phyloP scores from a whole-genome alignment of 2,888 invertebrate species.

The Protodeltote pygarga region DNA sequence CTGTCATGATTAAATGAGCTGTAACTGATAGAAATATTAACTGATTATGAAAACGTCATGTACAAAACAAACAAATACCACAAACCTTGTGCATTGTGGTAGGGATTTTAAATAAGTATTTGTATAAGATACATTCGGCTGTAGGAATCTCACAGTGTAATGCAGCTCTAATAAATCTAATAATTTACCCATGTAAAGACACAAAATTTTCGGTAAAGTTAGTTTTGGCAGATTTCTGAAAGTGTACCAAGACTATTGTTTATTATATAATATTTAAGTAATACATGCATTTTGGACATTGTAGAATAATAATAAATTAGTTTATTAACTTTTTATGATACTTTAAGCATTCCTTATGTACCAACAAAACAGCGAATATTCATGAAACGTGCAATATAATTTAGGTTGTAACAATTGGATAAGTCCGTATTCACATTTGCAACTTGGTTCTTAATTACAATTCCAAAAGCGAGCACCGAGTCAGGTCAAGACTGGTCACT shows the following conservation, averaged over 20 bases:
- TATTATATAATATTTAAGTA: too few species aligned
- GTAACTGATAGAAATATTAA: constrained; percentile 35
- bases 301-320: too few species aligned
- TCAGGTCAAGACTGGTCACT: constrained; percentile 52
- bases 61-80: constrained; percentile 26
- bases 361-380: not conserved
- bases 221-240: too few species aligned
- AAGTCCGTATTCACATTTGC: constrained; percentile 20
- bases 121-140: too few species aligned
- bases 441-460: constrained; percentile 44
- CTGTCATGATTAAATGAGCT: constrained; percentile 43
- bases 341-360: not conserved
- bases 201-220: too few species aligned
- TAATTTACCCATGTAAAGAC: too few species aligned
- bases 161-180: too few species aligned
- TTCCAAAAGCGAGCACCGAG: constrained; percentile 41
- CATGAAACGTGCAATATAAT: constrained; percentile 6
- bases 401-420: constrained; percentile 20
- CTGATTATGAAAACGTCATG: constrained; percentile 30
- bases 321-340: too few species aligned
- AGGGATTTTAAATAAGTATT: not conserved
- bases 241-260: too few species aligned
- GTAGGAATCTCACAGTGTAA: too few species aligned
- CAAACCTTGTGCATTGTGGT: not conserved
- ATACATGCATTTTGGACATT: too few species aligned